Base-by-base conservation (phyloP, 2,888 invertebrate species). In the Caenorhabditis uteleia region DNA sequence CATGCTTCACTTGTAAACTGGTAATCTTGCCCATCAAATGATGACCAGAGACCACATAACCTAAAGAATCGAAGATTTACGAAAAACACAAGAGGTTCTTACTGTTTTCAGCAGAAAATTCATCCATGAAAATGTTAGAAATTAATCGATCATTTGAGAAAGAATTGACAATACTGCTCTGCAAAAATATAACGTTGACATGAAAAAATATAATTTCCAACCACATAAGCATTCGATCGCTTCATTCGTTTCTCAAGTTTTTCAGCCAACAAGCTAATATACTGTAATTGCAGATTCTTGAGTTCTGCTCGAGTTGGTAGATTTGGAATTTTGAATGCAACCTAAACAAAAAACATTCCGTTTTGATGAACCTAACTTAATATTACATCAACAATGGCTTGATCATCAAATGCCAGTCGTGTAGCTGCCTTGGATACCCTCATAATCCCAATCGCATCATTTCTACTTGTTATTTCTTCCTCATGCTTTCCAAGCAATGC, bases 371-470 rank as follows among this genome's bases (percentile, higher is more conserved):
- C n/a, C n/a, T n/a, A n/a, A n/a, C n/a, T n/a, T n/a, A n/a, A n/a
- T n/a, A n/a, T n/a, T 50, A 86, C 86, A 82, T 85, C 84, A 29
- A 85, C 79, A 5, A 87, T 79, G 10, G 85, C 85, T 54, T 87
- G 86, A n/a, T 84, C 82, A 75, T 87, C 87, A 70, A 83, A 86
- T 2, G 85, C 84, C 42, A 86, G 78, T 65, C 83, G 84, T 20
- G 86, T 84, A 16, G 85, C 85, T 16, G 85, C 83, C 72, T 87
- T 87, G 16, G 87, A 82, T 33, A 86, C 85, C 59, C 85, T 83
- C 85, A 87, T 86, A 26, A 87, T 84, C 34, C 85, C 84, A 67
- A 87, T 86, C 0, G 86, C 86, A 73, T 87, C 86, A 5, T 51
- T 59, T 42, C 65, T 43, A 55, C 57, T 53, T 5, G 65, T 51